A percentile compares a stretch with the other conserved stretches of the same genome.
phyloP scores from a whole-genome alignment of 2,797 vertebrate genomes.

The Steatocranus sp. region DNA sequence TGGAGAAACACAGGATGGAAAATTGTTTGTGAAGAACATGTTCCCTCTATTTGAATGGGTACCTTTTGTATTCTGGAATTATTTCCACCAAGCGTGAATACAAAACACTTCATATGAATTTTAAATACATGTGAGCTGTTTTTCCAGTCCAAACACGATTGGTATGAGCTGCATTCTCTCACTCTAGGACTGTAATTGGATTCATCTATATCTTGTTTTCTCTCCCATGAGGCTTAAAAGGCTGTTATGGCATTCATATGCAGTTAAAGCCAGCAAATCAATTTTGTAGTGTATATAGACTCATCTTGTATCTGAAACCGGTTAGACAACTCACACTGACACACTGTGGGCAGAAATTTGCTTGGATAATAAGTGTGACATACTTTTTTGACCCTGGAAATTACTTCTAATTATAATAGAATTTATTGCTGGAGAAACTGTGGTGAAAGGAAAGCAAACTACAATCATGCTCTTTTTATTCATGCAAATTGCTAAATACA shows the following conservation, averaged over 20 bases:
- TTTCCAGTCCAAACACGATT: not conserved
- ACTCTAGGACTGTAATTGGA: slow-evolving; percentile 11
- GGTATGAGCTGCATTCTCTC: not conserved
- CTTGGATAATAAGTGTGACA: not conserved
- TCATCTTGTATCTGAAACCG: not conserved
- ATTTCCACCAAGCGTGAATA: not conserved
- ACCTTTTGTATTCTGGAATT: not conserved
- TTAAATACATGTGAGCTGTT: not conserved
- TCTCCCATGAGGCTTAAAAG: slow-evolving; percentile 1
- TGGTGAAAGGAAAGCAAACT: not conserved
- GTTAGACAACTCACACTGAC: not conserved
- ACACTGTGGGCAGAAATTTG: not conserved
- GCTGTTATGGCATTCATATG: slow-evolving; percentile 12
- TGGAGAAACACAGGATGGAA: not conserved
- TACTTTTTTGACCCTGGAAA: not conserved
- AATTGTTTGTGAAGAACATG: not conserved
- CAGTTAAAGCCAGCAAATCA: slow-evolving; percentile 19
- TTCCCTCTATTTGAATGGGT: not conserved
- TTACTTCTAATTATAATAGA: not conserved
- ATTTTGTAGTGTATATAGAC: not conserved
- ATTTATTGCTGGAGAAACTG: not conserved
- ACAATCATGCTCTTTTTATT: not conserved
- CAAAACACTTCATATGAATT: not conserved
- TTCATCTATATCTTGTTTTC: slow-evolving; percentile 47
- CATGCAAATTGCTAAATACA: not conserved